These are phyloP conservation scores for Actenoides hombroni DNA, from an alignment of 2,113 vertebrate species.

Conservation along the genomic window DNA sequence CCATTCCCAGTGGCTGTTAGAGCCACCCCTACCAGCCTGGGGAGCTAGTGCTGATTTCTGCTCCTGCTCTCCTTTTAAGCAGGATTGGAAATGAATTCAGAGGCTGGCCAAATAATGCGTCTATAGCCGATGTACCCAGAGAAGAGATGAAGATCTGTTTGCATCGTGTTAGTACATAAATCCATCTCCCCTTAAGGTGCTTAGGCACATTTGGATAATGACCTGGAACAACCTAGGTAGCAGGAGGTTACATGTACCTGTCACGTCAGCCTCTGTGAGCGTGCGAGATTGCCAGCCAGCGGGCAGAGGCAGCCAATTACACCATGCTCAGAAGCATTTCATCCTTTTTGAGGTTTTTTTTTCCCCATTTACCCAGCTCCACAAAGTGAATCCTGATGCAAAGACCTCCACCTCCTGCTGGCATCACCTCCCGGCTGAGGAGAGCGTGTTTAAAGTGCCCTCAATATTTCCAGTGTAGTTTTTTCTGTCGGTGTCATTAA, in stretches of 20 bases:
- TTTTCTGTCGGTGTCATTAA: fast-evolving
- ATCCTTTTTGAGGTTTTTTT: not conserved
- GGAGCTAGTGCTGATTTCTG: not conserved
- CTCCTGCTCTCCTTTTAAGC: fast-evolving
- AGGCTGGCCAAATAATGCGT: not conserved
- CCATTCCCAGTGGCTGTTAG: not conserved
- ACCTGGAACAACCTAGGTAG: constrained; percentile 35
- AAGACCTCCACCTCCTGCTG: not conserved
- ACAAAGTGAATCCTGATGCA: not conserved
- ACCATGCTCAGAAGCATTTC: not conserved
- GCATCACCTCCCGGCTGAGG: constrained; percentile 3
- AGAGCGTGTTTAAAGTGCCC: not conserved
- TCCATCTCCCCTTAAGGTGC: constrained; percentile 12
- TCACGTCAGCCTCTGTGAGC: not conserved
- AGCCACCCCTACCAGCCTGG: not conserved
- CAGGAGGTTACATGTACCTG: constrained; percentile 2
- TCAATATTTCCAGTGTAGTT: fast-evolving
- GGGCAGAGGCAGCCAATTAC: not conserved
- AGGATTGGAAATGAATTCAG: not conserved
- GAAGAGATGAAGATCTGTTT: not conserved
- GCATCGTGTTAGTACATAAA: not conserved
- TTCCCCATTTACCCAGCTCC: not conserved
- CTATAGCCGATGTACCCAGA: not conserved
- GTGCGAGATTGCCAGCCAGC: not conserved
- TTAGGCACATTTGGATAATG: constrained; percentile 8